Conservation (phyloP, 1,140 invertebrate genomes). For the Ganaspis sp. region DNA sequence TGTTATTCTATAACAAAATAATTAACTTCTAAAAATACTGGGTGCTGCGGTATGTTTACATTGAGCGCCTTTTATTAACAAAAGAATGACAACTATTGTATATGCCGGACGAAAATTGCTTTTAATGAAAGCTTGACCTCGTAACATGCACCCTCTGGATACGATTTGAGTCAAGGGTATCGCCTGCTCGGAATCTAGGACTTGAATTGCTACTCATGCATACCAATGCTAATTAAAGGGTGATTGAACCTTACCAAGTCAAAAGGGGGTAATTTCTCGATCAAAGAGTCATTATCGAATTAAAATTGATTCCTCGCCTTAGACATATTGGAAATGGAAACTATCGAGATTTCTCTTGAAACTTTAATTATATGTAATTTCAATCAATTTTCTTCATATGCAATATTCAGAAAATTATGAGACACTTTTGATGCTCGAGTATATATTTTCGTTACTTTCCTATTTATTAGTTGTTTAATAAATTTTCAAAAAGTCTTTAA, state of each 20-base stretch:
- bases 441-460: no score
- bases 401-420: no score
- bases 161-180: constrained; percentile 58
- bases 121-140: constrained; percentile 21
- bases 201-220: constrained; percentile 65
- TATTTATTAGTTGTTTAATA: no score
- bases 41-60: background rate
- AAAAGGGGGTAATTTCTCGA: constrained; percentile 30
- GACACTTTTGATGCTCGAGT: no score
- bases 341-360: background rate
- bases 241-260: constrained; percentile 48
- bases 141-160: constrained; percentile 21
- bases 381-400: no score
- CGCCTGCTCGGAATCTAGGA: constrained; percentile 48
- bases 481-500: no score
- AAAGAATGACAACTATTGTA: background rate
- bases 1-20: background rate
- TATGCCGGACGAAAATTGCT: background rate
- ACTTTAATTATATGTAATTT: no score
- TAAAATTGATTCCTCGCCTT: background rate
- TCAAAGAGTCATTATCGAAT: constrained; percentile 25
- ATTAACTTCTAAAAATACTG: background rate
- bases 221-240: constrained; percentile 61
- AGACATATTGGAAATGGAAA: background rate
- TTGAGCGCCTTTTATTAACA: background rate